These are phyloP conservation scores for Papilio glaucus DNA, from an alignment of 1,140 invertebrate genomes.

Conservation along the genomic window DNA sequence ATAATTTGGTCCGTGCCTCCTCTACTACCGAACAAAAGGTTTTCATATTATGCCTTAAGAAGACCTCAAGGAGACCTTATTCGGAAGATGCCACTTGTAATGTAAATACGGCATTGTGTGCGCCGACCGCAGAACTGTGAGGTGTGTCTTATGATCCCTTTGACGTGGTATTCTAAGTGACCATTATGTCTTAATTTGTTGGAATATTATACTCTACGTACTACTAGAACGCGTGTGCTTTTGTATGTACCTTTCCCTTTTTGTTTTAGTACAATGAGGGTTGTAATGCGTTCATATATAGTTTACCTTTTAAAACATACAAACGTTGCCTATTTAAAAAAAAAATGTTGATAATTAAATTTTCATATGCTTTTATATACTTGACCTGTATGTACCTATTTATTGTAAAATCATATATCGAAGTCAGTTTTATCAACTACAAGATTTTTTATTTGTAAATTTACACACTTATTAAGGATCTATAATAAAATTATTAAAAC, in stretches of 20 bases:
- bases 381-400: too few species aligned
- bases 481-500: too few species aligned
- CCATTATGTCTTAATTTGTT: slow-evolving; percentile 39
- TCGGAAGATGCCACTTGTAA: slow-evolving; percentile 78
- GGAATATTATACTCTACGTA: slow-evolving; percentile 27
- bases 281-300: not conserved
- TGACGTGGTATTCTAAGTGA: slow-evolving; percentile 32
- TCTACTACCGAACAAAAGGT: slow-evolving; percentile 67
- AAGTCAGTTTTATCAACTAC: too few species aligned
- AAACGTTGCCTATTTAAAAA: not conserved
- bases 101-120: slow-evolving; percentile 70
- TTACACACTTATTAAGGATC: too few species aligned
- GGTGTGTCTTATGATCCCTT: slow-evolving; percentile 42
- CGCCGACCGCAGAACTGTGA: slow-evolving; percentile 50
- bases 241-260: not conserved
- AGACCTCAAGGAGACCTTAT: slow-evolving; percentile 67
- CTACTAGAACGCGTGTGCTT: not conserved
- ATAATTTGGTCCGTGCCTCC: slow-evolving; percentile 39
- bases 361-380: too few species aligned
- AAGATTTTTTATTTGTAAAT: too few species aligned
- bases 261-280: not conserved
- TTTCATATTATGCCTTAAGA: slow-evolving; percentile 70
- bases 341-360: too few species aligned
- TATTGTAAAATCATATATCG: too few species aligned
- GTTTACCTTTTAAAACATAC: not conserved